Conservation (phyloP, 1,140 invertebrate genomes). For the Bombus cullumanus region DNA sequence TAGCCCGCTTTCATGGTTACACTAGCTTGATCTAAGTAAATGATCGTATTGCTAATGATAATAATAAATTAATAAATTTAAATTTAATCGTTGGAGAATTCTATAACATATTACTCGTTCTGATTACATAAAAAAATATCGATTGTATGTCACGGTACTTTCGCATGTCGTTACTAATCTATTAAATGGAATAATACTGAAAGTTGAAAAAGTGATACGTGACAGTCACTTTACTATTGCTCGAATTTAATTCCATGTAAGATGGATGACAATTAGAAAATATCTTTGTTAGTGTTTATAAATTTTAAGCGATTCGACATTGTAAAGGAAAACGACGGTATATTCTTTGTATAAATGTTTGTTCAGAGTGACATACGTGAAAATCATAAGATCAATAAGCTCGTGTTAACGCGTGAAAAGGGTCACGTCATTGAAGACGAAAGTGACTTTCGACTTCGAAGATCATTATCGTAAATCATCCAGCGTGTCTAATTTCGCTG, state of each 20-base stretch:
- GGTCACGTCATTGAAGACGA: slow-evolving; percentile 25
- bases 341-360: neutral
- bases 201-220: neutral
- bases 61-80: neutral
- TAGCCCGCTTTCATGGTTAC: neutral
- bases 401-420: neutral
- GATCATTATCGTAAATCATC: slow-evolving; percentile 39
- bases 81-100: neutral
- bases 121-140: neutral
- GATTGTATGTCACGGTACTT: neutral
- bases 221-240: neutral
- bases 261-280: neutral
- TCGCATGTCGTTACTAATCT: neutral
- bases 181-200: neutral
- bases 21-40: neutral
- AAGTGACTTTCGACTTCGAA: slow-evolving; percentile 66
- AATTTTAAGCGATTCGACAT: neutral
- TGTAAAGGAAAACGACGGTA: too few species aligned
- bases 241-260: neutral
- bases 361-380: neutral
- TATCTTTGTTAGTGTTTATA: neutral
- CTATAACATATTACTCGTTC: neutral
- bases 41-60: neutral
- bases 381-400: neutral
- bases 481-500: slow-evolving; percentile 32